Percentiles rank a stretch among this genome's conserved stretches.
These are phyloP conservation scores for Cygnus atratus DNA, from an alignment of 2,113 vertebrate genomes.

Conservation along the genomic window DNA sequence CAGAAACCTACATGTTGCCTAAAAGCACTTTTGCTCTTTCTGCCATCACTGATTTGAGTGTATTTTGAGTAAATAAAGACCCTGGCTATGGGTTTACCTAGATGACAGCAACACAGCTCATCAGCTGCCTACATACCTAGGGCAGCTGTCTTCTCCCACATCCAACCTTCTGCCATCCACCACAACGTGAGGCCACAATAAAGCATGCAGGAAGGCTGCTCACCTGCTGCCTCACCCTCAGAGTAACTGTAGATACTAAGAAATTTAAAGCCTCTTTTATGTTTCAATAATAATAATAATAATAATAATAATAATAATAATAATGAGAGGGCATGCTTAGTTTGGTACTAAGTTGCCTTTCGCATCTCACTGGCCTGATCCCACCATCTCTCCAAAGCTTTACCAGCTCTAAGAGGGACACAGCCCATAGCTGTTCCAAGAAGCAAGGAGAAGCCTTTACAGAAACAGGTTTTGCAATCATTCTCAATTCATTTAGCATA, in stretches of 20 bases:
- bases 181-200: background rate
- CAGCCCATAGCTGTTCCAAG: background rate
- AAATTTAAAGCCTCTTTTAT: background rate
- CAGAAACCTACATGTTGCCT: background rate
- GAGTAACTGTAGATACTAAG: background rate
- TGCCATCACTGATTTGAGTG: background rate
- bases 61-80: background rate
- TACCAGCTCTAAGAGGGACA: background rate
- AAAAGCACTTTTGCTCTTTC: background rate
- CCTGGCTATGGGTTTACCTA: background rate
- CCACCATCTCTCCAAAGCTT: background rate
- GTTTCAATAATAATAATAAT: background rate
- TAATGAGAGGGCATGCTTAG: background rate
- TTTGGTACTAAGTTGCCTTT: background rate
- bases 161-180: background rate
- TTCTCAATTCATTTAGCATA: conserved; percentile 61
- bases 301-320: no score
- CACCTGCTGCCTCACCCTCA: background rate
- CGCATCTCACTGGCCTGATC: background rate
- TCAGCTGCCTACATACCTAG: background rate
- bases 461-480: conserved; percentile 50
- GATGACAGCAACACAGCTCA: background rate
- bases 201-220: background rate
- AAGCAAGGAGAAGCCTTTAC: conserved; percentile 37
- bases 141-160: background rate